A percentile compares a stretch with the other conserved stretches of the same genome.
Evolutionary conservation across 2,797 vertebrate genomes (phyloP).

Genomic region (Argentina silus): DNA sequence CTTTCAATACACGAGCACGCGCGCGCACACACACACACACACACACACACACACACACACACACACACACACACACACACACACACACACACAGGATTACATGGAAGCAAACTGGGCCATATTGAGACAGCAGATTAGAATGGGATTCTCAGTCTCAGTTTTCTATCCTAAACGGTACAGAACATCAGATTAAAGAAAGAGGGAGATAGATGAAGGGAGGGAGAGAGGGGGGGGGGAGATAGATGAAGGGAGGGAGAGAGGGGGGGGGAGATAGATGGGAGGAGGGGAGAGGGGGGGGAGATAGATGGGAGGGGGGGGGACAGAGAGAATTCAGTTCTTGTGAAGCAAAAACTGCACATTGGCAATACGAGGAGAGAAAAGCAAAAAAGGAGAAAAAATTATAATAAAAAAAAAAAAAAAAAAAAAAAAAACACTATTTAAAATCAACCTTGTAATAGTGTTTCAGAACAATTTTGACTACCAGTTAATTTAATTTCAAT

Average conservation of each 20-base stretch:
- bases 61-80: slow-evolving; percentile 33
- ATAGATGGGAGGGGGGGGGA: background rate
- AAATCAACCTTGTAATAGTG: background rate
- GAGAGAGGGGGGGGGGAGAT: slow-evolving; percentile 33
- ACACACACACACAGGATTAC: slow-evolving; percentile 55
- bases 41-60: slow-evolving; percentile 10
- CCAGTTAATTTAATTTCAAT: too few relatives aligned
- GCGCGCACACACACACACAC: slow-evolving; percentile 32
- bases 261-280: background rate
- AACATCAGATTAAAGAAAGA: slow-evolving; percentile 68
- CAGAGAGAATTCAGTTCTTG: slow-evolving; percentile 31
- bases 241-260: slow-evolving; percentile 19
- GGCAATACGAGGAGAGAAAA: slow-evolving; percentile 65
- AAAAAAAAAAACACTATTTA: background rate
- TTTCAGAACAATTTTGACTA: background rate
- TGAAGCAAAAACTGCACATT: slow-evolving; percentile 57
- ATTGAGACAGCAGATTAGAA: slow-evolving; percentile 70
- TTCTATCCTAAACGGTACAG: slow-evolving; percentile 54
- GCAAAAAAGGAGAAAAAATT: background rate
- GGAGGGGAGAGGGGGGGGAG: background rate
- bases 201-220: slow-evolving; percentile 59
- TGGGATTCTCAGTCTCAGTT: slow-evolving; percentile 56
- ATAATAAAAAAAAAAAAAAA: slow-evolving; percentile 57
- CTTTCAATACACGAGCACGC: background rate
- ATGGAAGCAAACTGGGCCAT: slow-evolving; percentile 51